These are phyloP conservation scores for Oikopleura dioica DNA, from an alignment of 23 tunicate genomes.

Conservation along the genomic window DNA sequence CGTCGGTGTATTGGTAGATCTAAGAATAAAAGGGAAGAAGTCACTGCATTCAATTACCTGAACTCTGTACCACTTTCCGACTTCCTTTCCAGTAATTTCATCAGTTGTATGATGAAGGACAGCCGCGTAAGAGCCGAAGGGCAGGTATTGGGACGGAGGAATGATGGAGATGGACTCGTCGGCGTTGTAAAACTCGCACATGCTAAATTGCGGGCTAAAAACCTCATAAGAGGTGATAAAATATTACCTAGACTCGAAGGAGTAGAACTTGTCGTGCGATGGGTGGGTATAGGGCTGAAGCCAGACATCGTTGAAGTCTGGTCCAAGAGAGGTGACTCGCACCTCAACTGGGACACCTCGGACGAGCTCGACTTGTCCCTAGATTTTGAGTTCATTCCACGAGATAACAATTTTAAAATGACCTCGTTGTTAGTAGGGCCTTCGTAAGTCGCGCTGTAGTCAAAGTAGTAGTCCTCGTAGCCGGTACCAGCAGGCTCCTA, in stretches of 20 bases:
- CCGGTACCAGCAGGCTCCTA: too few relatives aligned
- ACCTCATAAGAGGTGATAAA: neutral
- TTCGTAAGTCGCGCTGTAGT: too few relatives aligned
- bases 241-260: neutral
- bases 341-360: slow-evolving; percentile 7
- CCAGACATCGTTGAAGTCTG: neutral
- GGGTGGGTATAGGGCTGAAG: slow-evolving; percentile 12
- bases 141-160: neutral
- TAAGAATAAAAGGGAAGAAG: neutral
- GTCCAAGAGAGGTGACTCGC: neutral
- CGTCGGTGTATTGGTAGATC: neutral
- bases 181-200: neutral
- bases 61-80: neutral
- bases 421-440: too few relatives aligned
- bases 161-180: neutral
- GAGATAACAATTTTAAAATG: too few relatives aligned
- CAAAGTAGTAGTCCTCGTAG: too few relatives aligned
- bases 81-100: neutral
- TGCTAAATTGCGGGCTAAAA: neutral
- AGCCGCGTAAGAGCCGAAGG: neutral
- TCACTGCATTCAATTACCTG: slow-evolving; percentile 4
- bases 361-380: neutral
- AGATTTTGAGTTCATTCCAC: too few relatives aligned
- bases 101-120: neutral
- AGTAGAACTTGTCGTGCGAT: neutral